These are phyloP conservation scores for Ruditapes philippinarum DNA, from an alignment of 1,140 invertebrate species.

Conservation along the genomic window DNA sequence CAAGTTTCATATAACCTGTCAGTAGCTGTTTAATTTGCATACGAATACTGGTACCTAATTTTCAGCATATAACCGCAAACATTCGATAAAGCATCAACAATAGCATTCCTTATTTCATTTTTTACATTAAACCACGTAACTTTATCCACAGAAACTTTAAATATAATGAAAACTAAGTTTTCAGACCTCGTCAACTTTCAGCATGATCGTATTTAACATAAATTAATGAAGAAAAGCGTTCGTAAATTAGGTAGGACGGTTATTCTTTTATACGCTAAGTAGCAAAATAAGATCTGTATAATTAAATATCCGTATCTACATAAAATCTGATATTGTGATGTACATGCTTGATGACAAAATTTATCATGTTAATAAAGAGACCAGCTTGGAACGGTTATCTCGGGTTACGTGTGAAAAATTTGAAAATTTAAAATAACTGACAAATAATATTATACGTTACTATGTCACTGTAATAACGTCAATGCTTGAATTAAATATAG, in stretches of 20 bases:
- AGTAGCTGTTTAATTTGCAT: neutral
- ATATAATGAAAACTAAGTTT: neutral
- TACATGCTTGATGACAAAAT: neutral
- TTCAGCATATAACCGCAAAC: neutral
- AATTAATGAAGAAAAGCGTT: neutral
- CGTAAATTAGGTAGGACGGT: neutral
- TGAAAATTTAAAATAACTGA: too few relatives aligned
- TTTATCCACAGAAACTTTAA: conserved; percentile 14
- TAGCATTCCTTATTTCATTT: conserved; percentile 11
- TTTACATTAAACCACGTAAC: conserved; percentile 1
- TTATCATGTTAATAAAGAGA: neutral
- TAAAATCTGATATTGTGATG: neutral
- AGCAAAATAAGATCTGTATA: neutral
- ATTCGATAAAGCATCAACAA: conserved; percentile 20
- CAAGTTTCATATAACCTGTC: neutral
- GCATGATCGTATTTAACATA: neutral
- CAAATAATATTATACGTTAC: too few relatives aligned
- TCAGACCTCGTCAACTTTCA: neutral
- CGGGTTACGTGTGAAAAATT: neutral
- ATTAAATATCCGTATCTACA: neutral
- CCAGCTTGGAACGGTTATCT: neutral
- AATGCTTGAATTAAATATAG: too few relatives aligned
- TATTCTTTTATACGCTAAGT: neutral
- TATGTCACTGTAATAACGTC: too few relatives aligned
- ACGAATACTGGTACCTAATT: neutral